phyloP scores from a whole-genome alignment of 2,113 vertebrate species.

The Lycocorax pyrrhopterus region DNA sequence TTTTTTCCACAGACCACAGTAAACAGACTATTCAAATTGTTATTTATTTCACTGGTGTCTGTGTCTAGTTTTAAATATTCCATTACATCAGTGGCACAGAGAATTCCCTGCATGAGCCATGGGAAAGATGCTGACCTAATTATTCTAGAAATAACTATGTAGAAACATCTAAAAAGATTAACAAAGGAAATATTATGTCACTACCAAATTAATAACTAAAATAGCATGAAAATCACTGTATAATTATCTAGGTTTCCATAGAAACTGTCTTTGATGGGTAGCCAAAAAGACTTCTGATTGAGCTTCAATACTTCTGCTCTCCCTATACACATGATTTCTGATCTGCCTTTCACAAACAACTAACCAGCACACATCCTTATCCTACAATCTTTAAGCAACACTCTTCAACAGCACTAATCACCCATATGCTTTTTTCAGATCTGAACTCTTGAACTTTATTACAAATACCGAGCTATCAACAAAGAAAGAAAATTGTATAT shows the following conservation, averaged over 20 bases:
- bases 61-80: slow-evolving; percentile 8
- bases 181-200: slow-evolving; percentile 56
- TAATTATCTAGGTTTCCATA: slow-evolving; percentile 46
- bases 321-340: not conserved
- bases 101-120: not conserved
- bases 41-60: not conserved
- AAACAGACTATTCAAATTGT: not conserved
- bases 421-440: not conserved
- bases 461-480: not conserved
- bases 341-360: not conserved
- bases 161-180: slow-evolving; percentile 44
- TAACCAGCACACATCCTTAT: not conserved
- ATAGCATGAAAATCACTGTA: slow-evolving; percentile 23
- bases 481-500: not conserved
- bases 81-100: slow-evolving; percentile 9
- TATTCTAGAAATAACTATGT: slow-evolving; percentile 40
- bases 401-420: not conserved
- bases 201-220: slow-evolving; percentile 44
- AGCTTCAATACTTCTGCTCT: not conserved
- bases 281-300: slow-evolving; percentile 20
- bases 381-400: not conserved
- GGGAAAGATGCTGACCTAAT: slow-evolving; percentile 36
- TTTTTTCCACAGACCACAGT: not conserved
- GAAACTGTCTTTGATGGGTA: slow-evolving; percentile 24
- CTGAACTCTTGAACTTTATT: not conserved